Percentiles rank a stretch among this genome's conserved stretches.
Evolutionary conservation across 1,140 invertebrate species (phyloP).

Genomic region (Cherax quadricarinatus): DNA sequence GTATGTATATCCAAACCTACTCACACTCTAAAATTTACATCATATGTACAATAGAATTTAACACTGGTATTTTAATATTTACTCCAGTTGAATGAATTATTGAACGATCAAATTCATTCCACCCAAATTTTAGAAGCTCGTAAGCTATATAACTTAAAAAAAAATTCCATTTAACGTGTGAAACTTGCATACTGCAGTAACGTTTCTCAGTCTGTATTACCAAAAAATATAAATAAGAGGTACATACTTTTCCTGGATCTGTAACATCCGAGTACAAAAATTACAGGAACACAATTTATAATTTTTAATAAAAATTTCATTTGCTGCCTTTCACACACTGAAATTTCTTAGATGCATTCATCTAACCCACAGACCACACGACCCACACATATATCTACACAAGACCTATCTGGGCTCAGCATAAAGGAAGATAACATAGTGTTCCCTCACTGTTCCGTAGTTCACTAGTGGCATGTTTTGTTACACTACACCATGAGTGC

Average conservation of each 20-base stretch:
- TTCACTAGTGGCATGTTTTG: not conserved
- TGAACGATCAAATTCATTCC: not conserved
- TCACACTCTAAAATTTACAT: slow-evolving; percentile 54
- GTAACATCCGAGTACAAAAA: not conserved
- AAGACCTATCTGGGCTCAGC: not conserved
- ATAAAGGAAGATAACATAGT: not conserved
- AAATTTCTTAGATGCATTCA: slow-evolving; percentile 1
- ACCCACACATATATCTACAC: slow-evolving; percentile 9
- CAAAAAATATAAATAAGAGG: not conserved
- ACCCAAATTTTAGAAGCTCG: not conserved
- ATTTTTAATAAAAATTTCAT: not conserved
- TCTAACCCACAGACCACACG: not conserved
- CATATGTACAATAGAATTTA: slow-evolving; percentile 42
- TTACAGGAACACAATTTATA: not conserved
- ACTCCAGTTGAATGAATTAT: slow-evolving; percentile 6
- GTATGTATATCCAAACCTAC: slow-evolving; percentile 42
- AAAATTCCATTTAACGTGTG: not conserved
- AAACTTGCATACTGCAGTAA: not conserved
- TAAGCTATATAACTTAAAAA: not conserved
- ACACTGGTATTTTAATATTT: not conserved
- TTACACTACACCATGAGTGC: not conserved
- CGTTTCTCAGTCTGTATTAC: not conserved
- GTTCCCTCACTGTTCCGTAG: not conserved
- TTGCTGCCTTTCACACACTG: not conserved
- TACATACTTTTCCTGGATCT: not conserved